phyloP scores from a whole-genome alignment of 2,113 vertebrate species.

The Struthidea cinerea region DNA sequence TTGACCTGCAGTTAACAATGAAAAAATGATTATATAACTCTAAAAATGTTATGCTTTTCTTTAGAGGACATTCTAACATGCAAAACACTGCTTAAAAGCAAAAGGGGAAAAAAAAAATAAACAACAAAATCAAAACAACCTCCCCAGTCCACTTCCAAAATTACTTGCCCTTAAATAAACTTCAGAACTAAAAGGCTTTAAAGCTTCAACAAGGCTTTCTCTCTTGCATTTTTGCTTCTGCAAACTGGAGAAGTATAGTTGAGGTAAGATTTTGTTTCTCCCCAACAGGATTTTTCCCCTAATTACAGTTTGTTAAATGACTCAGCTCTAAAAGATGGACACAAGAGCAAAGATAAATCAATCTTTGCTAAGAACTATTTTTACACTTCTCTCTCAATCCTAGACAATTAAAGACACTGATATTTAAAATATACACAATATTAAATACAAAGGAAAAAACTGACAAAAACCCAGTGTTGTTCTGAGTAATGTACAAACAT shows the following conservation, averaged over 20 bases:
- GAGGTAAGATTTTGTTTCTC: not conserved
- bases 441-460: not conserved
- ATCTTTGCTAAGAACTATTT: not conserved
- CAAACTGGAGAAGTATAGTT: not conserved
- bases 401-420: not conserved
- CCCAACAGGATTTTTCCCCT: not conserved
- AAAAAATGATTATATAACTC: not conserved
- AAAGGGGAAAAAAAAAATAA: not conserved
- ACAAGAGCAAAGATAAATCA: not conserved
- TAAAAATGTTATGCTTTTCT: not conserved
- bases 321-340: not conserved
- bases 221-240: not conserved
- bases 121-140: not conserved
- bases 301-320: not conserved
- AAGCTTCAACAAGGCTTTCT: not conserved
- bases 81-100: not conserved
- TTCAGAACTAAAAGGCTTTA: not conserved
- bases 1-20: not conserved
- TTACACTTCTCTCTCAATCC: not conserved
- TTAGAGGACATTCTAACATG: not conserved
- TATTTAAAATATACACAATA: not conserved
- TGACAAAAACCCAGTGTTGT: fast-evolving
- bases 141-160: not conserved
- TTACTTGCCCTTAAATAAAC: not conserved
- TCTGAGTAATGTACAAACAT: not conserved